Conservation (phyloP, 2,888 invertebrate species). For the Atethmia centrago region DNA sequence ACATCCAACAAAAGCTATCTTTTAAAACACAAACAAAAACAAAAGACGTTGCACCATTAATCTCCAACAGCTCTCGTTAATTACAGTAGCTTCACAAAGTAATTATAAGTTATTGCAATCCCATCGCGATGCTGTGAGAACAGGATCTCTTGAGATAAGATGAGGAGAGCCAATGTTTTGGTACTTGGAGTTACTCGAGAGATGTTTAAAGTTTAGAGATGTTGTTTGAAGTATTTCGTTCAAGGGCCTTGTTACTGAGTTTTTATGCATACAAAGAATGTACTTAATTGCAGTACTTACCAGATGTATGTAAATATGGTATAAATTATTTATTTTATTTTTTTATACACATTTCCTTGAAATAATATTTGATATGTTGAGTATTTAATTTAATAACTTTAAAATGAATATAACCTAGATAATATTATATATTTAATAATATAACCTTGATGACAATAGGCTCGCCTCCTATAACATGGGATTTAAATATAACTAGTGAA, state of each 20-base stretch:
- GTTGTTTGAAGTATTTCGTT: not conserved
- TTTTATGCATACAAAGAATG: too few species aligned
- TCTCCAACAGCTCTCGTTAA: conserved; percentile 7
- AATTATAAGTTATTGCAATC: conserved; percentile 39
- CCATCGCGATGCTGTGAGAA: conserved; percentile 26
- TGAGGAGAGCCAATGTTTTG: not conserved
- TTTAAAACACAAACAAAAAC: conserved; percentile 17
- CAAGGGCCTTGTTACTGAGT: not conserved
- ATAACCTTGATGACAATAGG: too few species aligned
- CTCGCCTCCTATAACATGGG: too few species aligned
- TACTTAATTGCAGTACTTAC: too few species aligned
- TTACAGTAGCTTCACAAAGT: conserved; percentile 28
- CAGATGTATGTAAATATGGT: too few species aligned
- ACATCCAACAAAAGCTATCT: not conserved
- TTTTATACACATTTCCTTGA: too few species aligned
- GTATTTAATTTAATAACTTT: too few species aligned
- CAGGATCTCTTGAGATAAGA: conserved; percentile 24
- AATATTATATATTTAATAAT: too few species aligned
- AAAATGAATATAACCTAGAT: too few species aligned
- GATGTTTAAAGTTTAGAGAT: conserved; percentile 22
- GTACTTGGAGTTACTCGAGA: not conserved
- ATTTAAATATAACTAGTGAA: too few species aligned
- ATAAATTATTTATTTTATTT: too few species aligned
- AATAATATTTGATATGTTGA: too few species aligned
- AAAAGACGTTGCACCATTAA: conserved; percentile 19